Base-by-base conservation (phyloP, 1,140 invertebrate genomes). In the Pemphigus obesinymphae region DNA sequence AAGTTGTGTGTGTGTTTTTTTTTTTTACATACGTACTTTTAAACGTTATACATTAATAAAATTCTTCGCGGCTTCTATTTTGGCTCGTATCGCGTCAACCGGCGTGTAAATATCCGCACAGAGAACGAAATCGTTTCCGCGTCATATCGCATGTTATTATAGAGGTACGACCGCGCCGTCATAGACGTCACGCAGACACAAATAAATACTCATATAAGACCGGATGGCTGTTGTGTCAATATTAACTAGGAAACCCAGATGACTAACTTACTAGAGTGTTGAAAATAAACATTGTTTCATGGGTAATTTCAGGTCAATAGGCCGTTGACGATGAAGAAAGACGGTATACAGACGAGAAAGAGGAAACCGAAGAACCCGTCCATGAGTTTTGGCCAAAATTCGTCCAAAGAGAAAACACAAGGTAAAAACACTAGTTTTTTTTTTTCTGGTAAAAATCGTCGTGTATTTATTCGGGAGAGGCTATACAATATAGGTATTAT, bases 251-350 rank as follows among this genome's bases (percentile, higher is more conserved):
- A 55, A 55, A 55, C 75, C 34, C n/a, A 78, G 34, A 58, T 78
- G 75, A 78, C 75, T 78, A 78, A 78, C n/a, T n/a, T n/a, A n/a
- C 75, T 58, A 55, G 50, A 31, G 75, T 58, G n/a, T 40, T 23
- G 75, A 40, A 26, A 78, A 43, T 45, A 70, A 70, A 70, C 68
- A 31, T 40, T 82, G 58, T 55, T 80, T 61, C 40, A 50, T 23
- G 26, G 50, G 26, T 70, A 15, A 82, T 80, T 83, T 82, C 87
- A 93, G 92, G 94, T 97, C 61, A 93, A 93, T 86, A 90, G 93
- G 83, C 97, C 97, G 17, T 87, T 96, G 75, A 94, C 94, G 70
- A 98, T 98, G 96, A 96, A 96, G 86, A 98, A 98, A 87, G 96
- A 98, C 82, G 94, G 94, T 11, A 97, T 98, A 85, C 96, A 97